phyloP scores from a whole-genome alignment of 2,113 vertebrate genomes.

The Semicossyphus pulcher region DNA sequence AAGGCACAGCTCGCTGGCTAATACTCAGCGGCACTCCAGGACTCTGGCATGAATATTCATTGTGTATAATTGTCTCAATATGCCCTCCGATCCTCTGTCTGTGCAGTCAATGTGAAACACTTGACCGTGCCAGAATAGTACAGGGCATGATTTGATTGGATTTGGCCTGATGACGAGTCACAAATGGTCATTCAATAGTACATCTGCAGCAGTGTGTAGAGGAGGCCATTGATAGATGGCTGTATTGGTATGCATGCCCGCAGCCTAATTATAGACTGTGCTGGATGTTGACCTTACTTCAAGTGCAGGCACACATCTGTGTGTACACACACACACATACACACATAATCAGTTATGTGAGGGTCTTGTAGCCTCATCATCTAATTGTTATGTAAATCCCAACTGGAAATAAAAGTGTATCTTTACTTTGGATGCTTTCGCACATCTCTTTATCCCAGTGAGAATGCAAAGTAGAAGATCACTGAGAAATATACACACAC shows the following conservation, averaged over 20 bases:
- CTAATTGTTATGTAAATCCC: background rate
- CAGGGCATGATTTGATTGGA: constrained; percentile 32
- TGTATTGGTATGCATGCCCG: constrained; percentile 6
- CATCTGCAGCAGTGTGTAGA: constrained; percentile 28
- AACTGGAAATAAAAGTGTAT: constrained; percentile 8
- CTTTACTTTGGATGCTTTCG: background rate
- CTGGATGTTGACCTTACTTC: constrained; percentile 3
- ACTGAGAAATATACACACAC: background rate
- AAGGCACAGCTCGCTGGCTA: constrained; percentile 28
- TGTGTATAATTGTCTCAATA: background rate
- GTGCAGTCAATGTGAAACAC: constrained; percentile 19
- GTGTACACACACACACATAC: background rate
- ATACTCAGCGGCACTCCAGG: background rate
- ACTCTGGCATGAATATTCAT: constrained; percentile 11
- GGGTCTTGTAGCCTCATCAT: background rate
- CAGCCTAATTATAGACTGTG: constrained; percentile 30
- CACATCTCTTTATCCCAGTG: background rate
- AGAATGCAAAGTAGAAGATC: background rate
- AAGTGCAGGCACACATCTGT: constrained; percentile 6
- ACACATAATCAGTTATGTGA: background rate
- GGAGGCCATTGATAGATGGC: constrained; percentile 30
- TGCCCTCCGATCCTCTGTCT: constrained; percentile 1
- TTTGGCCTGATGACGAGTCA: constrained; percentile 18
- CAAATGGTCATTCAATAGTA: constrained; percentile 39
- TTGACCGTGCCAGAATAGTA: constrained; percentile 15